phyloP scores from a whole-genome alignment of 2,113 vertebrate species.

The Labrus mixtus region DNA sequence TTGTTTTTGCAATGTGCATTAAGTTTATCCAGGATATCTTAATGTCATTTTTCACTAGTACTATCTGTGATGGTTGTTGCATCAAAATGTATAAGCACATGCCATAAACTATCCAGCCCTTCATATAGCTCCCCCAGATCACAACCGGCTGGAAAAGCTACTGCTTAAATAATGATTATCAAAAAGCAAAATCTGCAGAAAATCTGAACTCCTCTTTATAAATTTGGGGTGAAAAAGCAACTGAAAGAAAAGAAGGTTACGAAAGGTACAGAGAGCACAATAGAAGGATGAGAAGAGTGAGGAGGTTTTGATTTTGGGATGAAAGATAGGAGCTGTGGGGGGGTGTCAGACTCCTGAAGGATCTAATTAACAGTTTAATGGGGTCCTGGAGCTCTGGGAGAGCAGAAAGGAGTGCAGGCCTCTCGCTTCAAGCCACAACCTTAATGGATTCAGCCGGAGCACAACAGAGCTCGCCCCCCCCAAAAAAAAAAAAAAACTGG shows the following conservation, averaged over 20 bases:
- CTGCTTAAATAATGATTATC: background rate
- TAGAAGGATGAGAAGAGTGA: slow-evolving; percentile 8
- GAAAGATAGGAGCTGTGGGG: slow-evolving; percentile 39
- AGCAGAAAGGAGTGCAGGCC: slow-evolving; percentile 24
- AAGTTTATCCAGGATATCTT: too few species aligned
- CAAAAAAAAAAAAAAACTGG: background rate
- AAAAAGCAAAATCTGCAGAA: slow-evolving; percentile 4
- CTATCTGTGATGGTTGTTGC: too few species aligned
- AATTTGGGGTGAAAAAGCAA: background rate
- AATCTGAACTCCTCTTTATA: background rate
- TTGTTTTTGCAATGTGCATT: too few species aligned
- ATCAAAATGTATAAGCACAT: background rate
- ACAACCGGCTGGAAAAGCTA: background rate
- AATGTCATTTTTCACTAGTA: too few species aligned
- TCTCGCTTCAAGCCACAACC: slow-evolving; percentile 10
- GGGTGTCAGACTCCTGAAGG: slow-evolving; percentile 54
- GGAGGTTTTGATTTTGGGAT: slow-evolving; percentile 27
- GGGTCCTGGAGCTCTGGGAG: slow-evolving; percentile 51
- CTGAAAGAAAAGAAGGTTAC: background rate
- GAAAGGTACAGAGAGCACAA: background rate
- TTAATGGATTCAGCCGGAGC: slow-evolving; percentile 45
- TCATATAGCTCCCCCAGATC: background rate
- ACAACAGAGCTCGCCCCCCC: slow-evolving; percentile 8
- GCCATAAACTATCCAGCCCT: background rate
- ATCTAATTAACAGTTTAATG: slow-evolving; percentile 75